Evolutionary conservation across 2,888 invertebrate species (phyloP).

Genomic region (Hypena proboscidalis): DNA sequence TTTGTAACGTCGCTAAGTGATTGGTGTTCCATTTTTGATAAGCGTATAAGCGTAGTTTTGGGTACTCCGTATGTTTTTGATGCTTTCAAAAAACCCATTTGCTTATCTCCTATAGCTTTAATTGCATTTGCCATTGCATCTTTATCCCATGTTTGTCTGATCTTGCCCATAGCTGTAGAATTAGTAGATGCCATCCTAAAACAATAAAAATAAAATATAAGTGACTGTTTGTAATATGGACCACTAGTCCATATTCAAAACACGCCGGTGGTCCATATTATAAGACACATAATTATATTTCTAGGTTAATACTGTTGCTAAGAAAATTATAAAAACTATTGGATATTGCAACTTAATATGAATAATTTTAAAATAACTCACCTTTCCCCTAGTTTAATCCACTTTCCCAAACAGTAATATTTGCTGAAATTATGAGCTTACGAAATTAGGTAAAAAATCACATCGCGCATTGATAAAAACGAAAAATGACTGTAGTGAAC

Average conservation of each 20-base stretch:
- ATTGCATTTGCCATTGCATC: slow-evolving; percentile 16
- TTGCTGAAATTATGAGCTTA: not conserved
- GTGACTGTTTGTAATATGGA: slow-evolving; percentile 13
- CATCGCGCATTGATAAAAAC: slow-evolving; percentile 8
- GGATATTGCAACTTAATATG: slow-evolving; percentile 15
- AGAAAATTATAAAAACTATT: slow-evolving; percentile 22
- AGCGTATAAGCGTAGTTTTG: slow-evolving; percentile 20
- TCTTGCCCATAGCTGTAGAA: slow-evolving; percentile 2
- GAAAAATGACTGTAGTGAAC: slow-evolving; percentile 11
- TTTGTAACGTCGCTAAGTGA: slow-evolving; percentile 9
- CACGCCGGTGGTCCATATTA: slow-evolving; percentile 13
- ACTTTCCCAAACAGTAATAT: slow-evolving; percentile 9
- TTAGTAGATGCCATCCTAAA: slow-evolving; percentile 14
- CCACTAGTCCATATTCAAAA: slow-evolving; percentile 12
- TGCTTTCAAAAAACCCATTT: slow-evolving; percentile 25
- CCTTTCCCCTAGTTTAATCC: slow-evolving; percentile 17
- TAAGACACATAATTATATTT: slow-evolving; percentile 25
- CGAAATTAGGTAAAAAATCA: slow-evolving; percentile 7
- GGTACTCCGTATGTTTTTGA: slow-evolving; percentile 18
- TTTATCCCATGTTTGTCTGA: slow-evolving; percentile 13
- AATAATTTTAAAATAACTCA: slow-evolving; percentile 14
- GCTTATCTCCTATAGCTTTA: slow-evolving; percentile 14
- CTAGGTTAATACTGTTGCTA: slow-evolving; percentile 23
- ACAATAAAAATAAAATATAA: slow-evolving; percentile 13
- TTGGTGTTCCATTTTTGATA: slow-evolving; percentile 11